Conservation (phyloP, 2,888 invertebrate species). For the Drosophila leonis region DNA sequence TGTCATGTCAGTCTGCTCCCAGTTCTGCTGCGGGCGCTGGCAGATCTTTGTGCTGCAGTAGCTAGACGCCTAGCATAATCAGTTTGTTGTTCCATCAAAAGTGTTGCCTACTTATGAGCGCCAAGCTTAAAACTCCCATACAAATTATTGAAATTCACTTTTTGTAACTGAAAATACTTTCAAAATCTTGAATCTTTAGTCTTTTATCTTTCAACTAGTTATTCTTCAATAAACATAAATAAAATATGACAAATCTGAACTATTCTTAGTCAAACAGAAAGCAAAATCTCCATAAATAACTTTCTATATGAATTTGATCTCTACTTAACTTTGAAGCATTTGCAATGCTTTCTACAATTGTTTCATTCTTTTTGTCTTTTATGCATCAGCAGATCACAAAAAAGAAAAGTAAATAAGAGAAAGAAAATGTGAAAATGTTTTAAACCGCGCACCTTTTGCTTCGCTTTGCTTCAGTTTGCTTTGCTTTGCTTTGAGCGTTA, state of each 20-base stretch:
- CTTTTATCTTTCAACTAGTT: background rate
- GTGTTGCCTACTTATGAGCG: background rate
- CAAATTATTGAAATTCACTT: background rate
- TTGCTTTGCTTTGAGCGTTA: conserved; percentile 28
- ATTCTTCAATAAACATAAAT: too few relatives aligned
- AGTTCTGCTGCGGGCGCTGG: too few relatives aligned
- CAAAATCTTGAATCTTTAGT: background rate
- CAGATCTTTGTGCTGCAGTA: too few relatives aligned
- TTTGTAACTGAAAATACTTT: background rate
- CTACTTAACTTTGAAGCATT: background rate
- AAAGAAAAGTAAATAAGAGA: background rate
- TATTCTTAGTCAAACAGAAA: background rate
- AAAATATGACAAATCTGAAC: background rate
- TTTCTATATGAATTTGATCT: background rate
- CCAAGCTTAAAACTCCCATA: background rate
- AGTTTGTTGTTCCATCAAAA: background rate
- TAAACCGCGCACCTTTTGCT: conserved; percentile 30
- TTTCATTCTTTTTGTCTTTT: background rate
- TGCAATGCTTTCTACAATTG: background rate
- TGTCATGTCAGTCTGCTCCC: too few relatives aligned
- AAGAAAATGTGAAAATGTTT: background rate
- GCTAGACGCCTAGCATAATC: too few relatives aligned
- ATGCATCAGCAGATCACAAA: conserved; percentile 2
- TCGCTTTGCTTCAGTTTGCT: background rate
- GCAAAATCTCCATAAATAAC: background rate